A percentile compares a stretch with the other conserved stretches of the same genome.
Conservation (phyloP, 2,113 vertebrate species). For the Mobula hypostoma region DNA sequence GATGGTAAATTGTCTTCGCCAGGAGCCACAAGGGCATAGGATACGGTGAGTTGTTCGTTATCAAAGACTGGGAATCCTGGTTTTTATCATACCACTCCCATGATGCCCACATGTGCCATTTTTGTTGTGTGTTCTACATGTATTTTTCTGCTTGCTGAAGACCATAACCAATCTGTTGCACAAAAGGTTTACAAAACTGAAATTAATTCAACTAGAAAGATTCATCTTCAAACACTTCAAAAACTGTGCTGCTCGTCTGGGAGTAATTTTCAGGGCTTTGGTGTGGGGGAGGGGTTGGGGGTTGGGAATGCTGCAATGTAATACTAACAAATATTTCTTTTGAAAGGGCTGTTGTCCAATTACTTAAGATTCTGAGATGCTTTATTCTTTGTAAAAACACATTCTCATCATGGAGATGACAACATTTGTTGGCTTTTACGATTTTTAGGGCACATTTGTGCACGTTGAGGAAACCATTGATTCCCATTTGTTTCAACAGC, state of each 20-base stretch:
- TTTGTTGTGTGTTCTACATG: background rate
- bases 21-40: constrained; percentile 75
- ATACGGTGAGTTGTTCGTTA: constrained; percentile 62
- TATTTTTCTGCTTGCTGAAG: background rate
- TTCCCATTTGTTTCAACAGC: background rate
- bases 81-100: background rate
- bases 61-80: background rate
- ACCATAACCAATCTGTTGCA: background rate
- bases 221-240: background rate
- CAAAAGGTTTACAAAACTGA: background rate
- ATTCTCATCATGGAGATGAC: background rate
- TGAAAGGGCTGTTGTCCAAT: background rate
- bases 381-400: background rate
- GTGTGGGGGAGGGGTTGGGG: background rate
- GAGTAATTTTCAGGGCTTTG: background rate
- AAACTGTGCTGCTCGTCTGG: background rate
- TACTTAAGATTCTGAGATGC: background rate
- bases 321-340: background rate
- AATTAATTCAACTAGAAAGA: background rate
- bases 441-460: background rate
- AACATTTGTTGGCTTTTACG: background rate
- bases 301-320: background rate
- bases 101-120: background rate
- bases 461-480: background rate
- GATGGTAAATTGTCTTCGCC: constrained; percentile 88